These are phyloP conservation scores for Acomys russatus DNA, from an alignment of 2,797 vertebrate genomes.

Conservation along the genomic window DNA sequence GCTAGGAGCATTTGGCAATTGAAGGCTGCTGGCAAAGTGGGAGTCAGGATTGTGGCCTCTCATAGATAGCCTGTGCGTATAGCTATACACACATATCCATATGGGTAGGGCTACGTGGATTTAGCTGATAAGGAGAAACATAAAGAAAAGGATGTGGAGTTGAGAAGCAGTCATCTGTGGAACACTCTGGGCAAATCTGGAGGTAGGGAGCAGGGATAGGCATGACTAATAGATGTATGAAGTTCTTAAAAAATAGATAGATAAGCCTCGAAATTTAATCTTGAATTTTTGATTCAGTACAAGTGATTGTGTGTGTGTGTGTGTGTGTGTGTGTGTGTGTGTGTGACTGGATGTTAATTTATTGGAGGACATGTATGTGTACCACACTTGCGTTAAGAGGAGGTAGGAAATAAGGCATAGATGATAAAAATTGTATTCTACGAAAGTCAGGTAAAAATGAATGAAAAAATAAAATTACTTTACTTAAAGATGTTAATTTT, in stretches of 20 bases:
- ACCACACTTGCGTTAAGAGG: not conserved
- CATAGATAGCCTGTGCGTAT: not conserved
- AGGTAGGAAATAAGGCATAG: not conserved
- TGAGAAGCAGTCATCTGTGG: not conserved
- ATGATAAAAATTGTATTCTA: not conserved
- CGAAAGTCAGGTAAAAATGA: constrained; percentile 22
- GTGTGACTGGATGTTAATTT: constrained; percentile 45
- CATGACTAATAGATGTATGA: not conserved
- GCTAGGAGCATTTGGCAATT: not conserved
- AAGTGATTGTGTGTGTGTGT: too few relatives aligned
- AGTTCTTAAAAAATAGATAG: not conserved
- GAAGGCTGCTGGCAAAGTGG: not conserved
- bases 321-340: not conserved
- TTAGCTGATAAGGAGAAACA: not conserved
- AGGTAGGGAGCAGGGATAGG: not conserved
- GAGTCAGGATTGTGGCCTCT: not conserved
- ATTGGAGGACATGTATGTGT: not conserved
- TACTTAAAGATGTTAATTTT: constrained; percentile 28
- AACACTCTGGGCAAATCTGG: not conserved
- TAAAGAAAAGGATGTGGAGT: too few relatives aligned
- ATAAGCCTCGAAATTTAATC: not conserved
- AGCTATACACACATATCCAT: not conserved
- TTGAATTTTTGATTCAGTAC: constrained; percentile 44
- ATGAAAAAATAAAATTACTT: constrained; percentile 20
- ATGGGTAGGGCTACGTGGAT: not conserved